Evolutionary conservation across 2,888 invertebrate genomes (phyloP), one percentile per base, ranked within the genome.

Genomic region (Meandrusa payeni): DNA sequence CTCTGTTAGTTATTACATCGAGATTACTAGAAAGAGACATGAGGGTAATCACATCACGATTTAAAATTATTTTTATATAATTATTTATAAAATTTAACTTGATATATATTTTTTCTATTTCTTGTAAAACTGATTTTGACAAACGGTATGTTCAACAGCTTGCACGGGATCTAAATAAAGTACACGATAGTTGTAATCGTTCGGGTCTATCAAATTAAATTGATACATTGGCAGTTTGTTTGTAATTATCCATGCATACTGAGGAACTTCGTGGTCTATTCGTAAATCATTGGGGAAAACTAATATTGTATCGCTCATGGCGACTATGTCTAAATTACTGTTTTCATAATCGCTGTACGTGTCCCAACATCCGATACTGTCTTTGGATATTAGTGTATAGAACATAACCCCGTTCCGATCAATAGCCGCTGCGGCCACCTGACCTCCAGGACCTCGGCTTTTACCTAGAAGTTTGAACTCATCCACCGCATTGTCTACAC

Each of bases 361-460:
- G 61, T 95, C 93, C 95, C 95, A 95, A 73, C 95, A 95, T 51
- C 93, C 94, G 31, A 96, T 89, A 47, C 93, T 90, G 71, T 95
- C 94, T 47, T 90, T 89, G 41, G 94, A 93, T 38, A 95, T 92
- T 71, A 94, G 90, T 86, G 95, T 95, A 69, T 90, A 95, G 77
- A 94, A 95, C 91, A 95, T 92, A 7, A 95, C 89, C 47, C 93
- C 93, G 64, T 91, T 91, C 55, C 90, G 88, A 65, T 93, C 93
- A 61, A 95, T 91, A 17, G 91, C 93, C 17, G 93, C 91, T 20
- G 94, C 93, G 0, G 95, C 93, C 6, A 94, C 91, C 55, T 95
- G 95, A 1, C 94, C 93, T 37, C 72, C 64, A 31, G 67, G 62
- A 19, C 93, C 93, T 17, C 93, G 89, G 56, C 90, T 74, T 51